Conservation (phyloP, 2,113 vertebrate species). For the Campylorhamphus procurvoides region DNA sequence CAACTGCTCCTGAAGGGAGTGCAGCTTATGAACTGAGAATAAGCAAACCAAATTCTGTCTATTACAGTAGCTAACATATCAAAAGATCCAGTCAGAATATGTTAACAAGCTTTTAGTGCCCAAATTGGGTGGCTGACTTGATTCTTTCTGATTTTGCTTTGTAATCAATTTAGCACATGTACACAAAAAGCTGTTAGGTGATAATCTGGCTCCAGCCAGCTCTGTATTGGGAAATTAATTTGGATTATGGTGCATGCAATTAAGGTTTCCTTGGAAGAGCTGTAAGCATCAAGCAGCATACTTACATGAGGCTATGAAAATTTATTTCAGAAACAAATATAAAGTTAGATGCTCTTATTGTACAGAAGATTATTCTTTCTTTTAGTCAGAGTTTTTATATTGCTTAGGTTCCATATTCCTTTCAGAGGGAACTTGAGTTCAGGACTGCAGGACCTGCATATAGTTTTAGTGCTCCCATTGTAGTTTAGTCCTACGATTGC, state of each 20-base stretch:
- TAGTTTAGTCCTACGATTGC: slow-evolving; percentile 18
- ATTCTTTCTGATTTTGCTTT: neutral
- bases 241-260: neutral
- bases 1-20: neutral
- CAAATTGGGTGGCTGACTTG: neutral
- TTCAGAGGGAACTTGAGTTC: neutral
- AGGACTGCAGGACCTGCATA: slow-evolving; percentile 43
- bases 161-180: neutral
- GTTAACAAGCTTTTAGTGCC: neutral
- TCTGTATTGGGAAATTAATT: neutral
- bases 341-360: neutral
- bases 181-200: neutral
- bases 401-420: neutral
- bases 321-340: slow-evolving; percentile 33
- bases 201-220: neutral
- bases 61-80: neutral
- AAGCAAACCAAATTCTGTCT: neutral
- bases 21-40: neutral
- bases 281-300: neutral
- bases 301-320: neutral
- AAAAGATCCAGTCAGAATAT: neutral
- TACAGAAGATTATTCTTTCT: neutral
- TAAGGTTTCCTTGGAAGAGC: neutral
- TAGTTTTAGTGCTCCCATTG: slow-evolving; percentile 38
- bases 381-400: neutral